phyloP scores from a whole-genome alignment of 1,140 invertebrate genomes.

The Maconellicoccus hirsutus region DNA sequence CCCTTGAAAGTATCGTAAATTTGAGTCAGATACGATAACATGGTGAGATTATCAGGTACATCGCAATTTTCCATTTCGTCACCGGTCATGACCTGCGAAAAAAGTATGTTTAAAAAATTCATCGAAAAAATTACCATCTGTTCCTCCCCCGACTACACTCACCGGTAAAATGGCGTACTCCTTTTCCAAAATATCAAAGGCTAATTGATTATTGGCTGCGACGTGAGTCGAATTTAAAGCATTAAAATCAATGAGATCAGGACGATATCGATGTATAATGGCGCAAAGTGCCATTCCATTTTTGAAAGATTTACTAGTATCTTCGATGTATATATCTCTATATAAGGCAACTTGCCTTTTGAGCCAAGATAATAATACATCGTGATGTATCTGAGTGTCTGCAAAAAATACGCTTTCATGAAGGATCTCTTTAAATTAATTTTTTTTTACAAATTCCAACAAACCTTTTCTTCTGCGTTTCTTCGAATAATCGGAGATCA shows the following conservation, averaged over 20 bases:
- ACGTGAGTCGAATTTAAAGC: slow-evolving; percentile 50
- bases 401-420: slow-evolving; percentile 27
- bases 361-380: slow-evolving; percentile 63
- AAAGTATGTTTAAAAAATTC: background rate
- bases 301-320: slow-evolving; percentile 59
- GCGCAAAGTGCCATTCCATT: slow-evolving; percentile 67
- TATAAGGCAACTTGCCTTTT: slow-evolving; percentile 56
- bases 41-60: slow-evolving; percentile 57
- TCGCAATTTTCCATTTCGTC: slow-evolving; percentile 60
- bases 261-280: slow-evolving; percentile 73
- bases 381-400: slow-evolving; percentile 55
- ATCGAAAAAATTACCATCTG: too few relatives aligned
- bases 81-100: slow-evolving; percentile 58
- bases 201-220: slow-evolving; percentile 62
- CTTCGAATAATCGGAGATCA: slow-evolving; percentile 41
- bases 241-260: slow-evolving; percentile 70
- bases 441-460: background rate
- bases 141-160: too few relatives aligned
- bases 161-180: slow-evolving; percentile 65
- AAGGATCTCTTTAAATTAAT: background rate
- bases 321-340: slow-evolving; percentile 49
- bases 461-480: slow-evolving; percentile 51
- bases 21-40: slow-evolving; percentile 76
- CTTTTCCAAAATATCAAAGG: slow-evolving; percentile 66
- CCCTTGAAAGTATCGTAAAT: slow-evolving; percentile 71